Conservation (phyloP, 2,797 vertebrate genomes). For the Sebastes matsubarae region DNA sequence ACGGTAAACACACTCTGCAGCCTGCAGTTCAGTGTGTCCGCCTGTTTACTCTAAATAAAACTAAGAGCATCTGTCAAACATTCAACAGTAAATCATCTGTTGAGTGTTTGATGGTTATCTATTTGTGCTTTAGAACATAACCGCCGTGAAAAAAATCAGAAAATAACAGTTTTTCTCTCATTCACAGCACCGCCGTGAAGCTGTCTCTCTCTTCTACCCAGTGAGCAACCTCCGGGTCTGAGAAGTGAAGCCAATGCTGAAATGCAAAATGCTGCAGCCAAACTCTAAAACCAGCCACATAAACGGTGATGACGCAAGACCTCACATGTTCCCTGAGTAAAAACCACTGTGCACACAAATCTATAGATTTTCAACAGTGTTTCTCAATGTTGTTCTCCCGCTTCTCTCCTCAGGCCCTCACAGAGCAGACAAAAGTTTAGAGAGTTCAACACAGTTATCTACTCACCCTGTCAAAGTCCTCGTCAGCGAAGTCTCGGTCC, state of each 20-base stretch:
- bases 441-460: neutral
- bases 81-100: no score
- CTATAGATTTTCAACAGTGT: neutral
- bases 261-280: neutral
- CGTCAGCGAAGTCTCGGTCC: conserved; percentile 88
- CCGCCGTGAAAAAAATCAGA: no score
- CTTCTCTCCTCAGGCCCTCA: neutral
- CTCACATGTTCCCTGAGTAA: neutral
- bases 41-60: no score
- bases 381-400: neutral
- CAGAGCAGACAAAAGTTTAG: neutral
- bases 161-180: no score
- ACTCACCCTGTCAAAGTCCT: conserved; percentile 92
- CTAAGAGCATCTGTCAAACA: no score
- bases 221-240: no score
- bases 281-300: neutral
- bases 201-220: no score
- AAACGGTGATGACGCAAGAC: neutral
- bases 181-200: no score
- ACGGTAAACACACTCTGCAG: no score
- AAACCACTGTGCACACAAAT: neutral
- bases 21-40: no score
- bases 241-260: neutral
- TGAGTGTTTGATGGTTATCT: no score
- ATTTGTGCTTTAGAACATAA: no score